A percentile compares a stretch with the other conserved stretches of the same genome.
phyloP scores from a whole-genome alignment of 1,140 invertebrate genomes.

The Sarcophaga peregrina region DNA sequence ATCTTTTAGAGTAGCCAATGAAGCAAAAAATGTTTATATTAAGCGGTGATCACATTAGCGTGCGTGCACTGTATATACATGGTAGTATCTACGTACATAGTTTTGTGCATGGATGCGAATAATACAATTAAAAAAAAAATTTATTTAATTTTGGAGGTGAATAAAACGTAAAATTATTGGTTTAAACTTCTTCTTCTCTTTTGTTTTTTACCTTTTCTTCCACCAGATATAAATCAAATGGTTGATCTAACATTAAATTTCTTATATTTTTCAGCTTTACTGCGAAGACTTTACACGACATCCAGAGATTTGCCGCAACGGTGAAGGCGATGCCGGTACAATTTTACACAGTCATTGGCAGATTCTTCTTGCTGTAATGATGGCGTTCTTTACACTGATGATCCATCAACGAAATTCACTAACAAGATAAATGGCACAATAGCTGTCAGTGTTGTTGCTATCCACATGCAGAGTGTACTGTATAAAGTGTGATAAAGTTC shows the following conservation, averaged over 20 bases:
- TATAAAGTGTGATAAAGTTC: background rate
- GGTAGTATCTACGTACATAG: no score
- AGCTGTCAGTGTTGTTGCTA: background rate
- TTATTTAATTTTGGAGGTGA: no score
- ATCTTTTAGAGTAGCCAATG: no score
- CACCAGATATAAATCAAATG: background rate
- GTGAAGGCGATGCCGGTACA: conserved; percentile 48
- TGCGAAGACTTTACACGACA: conserved; percentile 60
- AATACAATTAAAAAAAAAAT: no score
- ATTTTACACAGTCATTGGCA: conserved; percentile 16
- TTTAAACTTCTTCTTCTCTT: background rate
- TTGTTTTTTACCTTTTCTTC: background rate
- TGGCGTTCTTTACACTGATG: conserved; percentile 2
- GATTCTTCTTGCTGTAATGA: background rate
- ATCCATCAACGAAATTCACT: conserved; percentile 29
- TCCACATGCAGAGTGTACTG: background rate
- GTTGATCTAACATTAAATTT: conserved; percentile 13
- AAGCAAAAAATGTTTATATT: no score
- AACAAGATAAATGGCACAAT: conserved; percentile 35
- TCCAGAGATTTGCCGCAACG: conserved; percentile 55
- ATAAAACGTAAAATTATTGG: background rate
- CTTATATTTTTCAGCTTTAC: conserved; percentile 51
- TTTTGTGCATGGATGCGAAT: background rate
- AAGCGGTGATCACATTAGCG: no score
- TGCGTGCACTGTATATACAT: no score